Evolutionary conservation across 1,140 invertebrate genomes (phyloP), one percentile per base, ranked within the genome.

Genomic region (Chymomyza costata): DNA sequence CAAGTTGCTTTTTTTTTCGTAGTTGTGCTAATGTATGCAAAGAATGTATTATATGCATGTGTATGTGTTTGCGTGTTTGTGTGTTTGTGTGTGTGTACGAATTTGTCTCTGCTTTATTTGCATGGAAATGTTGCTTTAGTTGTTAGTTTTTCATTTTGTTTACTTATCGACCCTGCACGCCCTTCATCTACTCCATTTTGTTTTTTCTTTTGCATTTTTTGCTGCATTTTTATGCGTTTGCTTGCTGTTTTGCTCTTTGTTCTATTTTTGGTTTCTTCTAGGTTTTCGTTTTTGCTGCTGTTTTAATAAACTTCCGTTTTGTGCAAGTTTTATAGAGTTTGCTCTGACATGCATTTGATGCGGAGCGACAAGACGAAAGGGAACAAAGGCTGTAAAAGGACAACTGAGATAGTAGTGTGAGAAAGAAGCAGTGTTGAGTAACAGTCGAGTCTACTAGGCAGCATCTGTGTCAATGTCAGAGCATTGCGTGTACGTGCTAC

Each of bases 221-320:
- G 16, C 25, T 48, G 18, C 30, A 40, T 49, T 64, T n/a, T 40
- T 40, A 15, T 47, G 47, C 47, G 18, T 44, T 44, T 18, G 11
- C 46, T 19, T 21, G 5, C 10, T 49, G 43, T 51, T 46, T 38
- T 57, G 48, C 30, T 47, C 18, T 68, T 62, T 57, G 52, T 52
- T 51, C 56, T 40, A 31, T 14, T 41, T 41, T 7, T 31, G 5
- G n/a, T 18, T 32, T 10, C 40, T 30, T 31, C 13, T 11, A 13
- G 15, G 16, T 21, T 39, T 56, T 44, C 16, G 37, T 38, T 35
- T 6, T 21, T 34, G 60, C 59, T 68, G 59, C 57, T 65, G 59
- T 78, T 78, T 78, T 78, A 78, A 78, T 78, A 78, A 80, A 78
- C 73, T 78, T 78, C 73, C 73, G 67, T 65, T 68, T 78, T 19